Conservation (phyloP, 2,113 vertebrate species). For the Paradoxurus hermaphroditus region DNA sequence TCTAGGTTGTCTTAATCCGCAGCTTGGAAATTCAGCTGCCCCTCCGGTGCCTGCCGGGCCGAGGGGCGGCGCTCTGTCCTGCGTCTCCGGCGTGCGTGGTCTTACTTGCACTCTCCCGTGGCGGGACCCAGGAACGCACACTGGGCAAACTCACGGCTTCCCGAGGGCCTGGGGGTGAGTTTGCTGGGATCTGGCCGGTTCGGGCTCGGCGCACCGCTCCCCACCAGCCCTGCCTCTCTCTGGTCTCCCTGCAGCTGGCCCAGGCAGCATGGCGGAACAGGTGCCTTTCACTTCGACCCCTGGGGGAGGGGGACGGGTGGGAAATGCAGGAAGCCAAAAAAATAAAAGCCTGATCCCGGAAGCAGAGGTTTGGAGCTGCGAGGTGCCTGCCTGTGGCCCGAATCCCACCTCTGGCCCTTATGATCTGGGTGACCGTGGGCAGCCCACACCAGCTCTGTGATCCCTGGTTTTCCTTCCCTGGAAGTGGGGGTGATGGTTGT, state of each 20-base stretch:
- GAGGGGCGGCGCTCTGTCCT: accelerated
- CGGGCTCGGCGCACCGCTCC: accelerated
- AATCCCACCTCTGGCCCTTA: not conserved
- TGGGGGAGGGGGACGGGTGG: not conserved
- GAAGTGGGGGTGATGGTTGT: not conserved
- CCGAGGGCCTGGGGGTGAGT: not conserved
- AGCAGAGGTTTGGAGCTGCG: too few species aligned
- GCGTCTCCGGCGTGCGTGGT: accelerated
- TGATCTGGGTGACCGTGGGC: accelerated
- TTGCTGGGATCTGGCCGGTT: accelerated
- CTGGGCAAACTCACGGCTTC: not conserved
- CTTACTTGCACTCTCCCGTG: accelerated
- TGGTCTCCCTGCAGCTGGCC: not conserved
- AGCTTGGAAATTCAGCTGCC: not conserved
- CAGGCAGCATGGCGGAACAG: accelerated
- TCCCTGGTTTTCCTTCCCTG: not conserved
- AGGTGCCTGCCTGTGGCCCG: not conserved
- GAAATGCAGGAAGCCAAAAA: too few species aligned
- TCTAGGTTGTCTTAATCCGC: not conserved
- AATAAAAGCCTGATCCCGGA: accelerated
- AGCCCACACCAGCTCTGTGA: too few species aligned
- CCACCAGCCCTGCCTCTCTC: not conserved
- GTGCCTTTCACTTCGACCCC: not conserved
- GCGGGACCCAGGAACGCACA: accelerated
- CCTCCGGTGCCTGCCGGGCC: accelerated